A percentile compares a stretch with the other conserved stretches of the same genome.
phyloP scores from a whole-genome alignment of 2,888 invertebrate genomes.

The Dryadula phaetusa region DNA sequence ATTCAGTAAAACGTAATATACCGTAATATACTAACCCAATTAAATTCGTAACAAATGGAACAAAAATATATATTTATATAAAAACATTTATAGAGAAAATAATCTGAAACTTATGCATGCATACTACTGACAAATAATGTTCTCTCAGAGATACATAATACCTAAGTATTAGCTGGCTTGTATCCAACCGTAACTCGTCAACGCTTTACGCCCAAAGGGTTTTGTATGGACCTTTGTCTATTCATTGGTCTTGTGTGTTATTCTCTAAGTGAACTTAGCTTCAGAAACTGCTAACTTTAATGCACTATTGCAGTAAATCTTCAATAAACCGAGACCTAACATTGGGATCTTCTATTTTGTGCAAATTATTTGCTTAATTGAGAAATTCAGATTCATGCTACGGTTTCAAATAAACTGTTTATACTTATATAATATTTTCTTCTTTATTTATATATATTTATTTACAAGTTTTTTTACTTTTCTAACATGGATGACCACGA shows the following conservation, averaged over 20 bases:
- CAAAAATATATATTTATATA: too few species aligned
- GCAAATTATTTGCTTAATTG: constrained; percentile 12
- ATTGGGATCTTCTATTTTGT: neutral
- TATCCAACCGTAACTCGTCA: constrained; percentile 45
- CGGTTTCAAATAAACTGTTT: neutral
- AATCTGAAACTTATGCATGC: constrained; percentile 3
- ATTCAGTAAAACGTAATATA: too few species aligned
- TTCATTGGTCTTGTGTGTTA: constrained; percentile 43
- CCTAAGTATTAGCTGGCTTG: constrained; percentile 43
- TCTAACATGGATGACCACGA: neutral
- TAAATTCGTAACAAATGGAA: too few species aligned
- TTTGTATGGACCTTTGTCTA: constrained; percentile 45
- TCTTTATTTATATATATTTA: neutral
- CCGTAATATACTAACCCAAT: too few species aligned
- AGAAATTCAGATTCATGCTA: neutral
- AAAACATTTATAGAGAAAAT: neutral
- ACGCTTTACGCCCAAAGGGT: constrained; percentile 44
- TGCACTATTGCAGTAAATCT: constrained; percentile 30
- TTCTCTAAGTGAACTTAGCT: constrained; percentile 40
- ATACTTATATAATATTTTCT: neutral
- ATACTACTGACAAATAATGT: constrained; percentile 25
- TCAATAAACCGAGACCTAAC: constrained; percentile 20
- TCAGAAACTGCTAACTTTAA: constrained; percentile 38
- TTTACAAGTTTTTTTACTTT: neutral
- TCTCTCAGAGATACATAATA: constrained; percentile 40